Evolutionary conservation across 2,113 vertebrate genomes (phyloP).

Genomic region (Pantherophis guttatus): DNA sequence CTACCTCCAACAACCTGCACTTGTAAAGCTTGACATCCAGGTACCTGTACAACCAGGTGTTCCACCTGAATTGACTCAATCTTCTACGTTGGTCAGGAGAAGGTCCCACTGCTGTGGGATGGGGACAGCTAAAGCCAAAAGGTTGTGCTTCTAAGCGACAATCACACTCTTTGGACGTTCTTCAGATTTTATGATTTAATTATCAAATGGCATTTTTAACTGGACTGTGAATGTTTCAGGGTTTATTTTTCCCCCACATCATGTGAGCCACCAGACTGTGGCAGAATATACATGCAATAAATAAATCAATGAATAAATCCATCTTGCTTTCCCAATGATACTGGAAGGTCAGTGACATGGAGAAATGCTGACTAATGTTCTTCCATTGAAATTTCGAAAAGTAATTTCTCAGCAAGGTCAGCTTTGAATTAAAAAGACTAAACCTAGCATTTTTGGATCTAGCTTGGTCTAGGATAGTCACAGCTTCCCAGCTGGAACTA

Average conservation of each 20-base stretch:
- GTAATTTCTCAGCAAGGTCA: neutral
- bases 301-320: neutral
- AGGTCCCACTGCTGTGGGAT: neutral
- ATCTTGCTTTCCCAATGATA: neutral
- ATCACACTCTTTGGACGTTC: neutral
- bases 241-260: neutral
- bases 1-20: neutral
- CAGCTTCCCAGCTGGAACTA: neutral
- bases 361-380: neutral
- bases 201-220: neutral
- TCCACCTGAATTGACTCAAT: neutral
- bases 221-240: neutral
- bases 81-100: neutral
- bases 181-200: neutral
- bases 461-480: neutral
- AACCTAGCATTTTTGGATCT: neutral
- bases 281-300: neutral
- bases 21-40: neutral
- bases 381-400: neutral
- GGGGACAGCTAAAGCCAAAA: neutral
- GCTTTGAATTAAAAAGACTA: neutral
- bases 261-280: neutral
- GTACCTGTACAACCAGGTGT: neutral
- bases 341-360: neutral
- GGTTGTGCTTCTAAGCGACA: neutral